Evolutionary conservation across 1,140 invertebrate species (phyloP).

Genomic region (Halictus rubicundus): DNA sequence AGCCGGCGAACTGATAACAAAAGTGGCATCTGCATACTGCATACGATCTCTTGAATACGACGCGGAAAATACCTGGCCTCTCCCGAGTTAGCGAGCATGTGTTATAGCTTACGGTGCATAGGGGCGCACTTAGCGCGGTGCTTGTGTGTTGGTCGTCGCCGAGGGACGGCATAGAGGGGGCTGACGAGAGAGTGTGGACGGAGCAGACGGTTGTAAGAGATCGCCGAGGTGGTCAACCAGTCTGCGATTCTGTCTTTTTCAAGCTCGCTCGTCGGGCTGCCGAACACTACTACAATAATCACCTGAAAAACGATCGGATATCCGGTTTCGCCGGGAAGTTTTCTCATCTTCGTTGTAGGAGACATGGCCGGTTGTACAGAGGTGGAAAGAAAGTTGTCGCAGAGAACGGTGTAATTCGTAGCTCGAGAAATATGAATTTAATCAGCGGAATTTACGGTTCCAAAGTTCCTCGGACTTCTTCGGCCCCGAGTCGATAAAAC

Average conservation of each 20-base stretch:
- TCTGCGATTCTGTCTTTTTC: conserved; percentile 49
- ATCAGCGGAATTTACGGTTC: no score
- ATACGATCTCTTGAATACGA: conserved; percentile 16
- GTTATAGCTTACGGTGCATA: conserved; percentile 45
- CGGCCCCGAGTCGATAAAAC: neutral
- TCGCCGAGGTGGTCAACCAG: conserved; percentile 67
- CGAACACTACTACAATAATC: no score
- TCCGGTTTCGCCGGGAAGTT: no score
- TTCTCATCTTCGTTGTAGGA: no score
- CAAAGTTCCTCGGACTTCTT: no score
- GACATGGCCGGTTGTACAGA: no score
- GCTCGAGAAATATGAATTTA: no score
- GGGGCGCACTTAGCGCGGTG: conserved; percentile 37
- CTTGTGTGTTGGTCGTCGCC: conserved; percentile 36
- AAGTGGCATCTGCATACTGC: conserved; percentile 5
- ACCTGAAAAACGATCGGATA: no score
- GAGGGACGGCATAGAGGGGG: conserved; percentile 34
- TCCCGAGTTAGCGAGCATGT: conserved; percentile 45
- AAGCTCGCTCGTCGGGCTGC: neutral
- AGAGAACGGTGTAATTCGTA: no score
- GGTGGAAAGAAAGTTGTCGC: no score
- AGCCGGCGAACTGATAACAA: conserved; percentile 20
- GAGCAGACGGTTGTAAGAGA: conserved; percentile 65
- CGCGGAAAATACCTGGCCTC: conserved; percentile 28
- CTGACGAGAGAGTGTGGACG: conserved; percentile 60